phyloP scores from a whole-genome alignment of 2,797 vertebrate genomes.

The Epinephelus coioides region DNA sequence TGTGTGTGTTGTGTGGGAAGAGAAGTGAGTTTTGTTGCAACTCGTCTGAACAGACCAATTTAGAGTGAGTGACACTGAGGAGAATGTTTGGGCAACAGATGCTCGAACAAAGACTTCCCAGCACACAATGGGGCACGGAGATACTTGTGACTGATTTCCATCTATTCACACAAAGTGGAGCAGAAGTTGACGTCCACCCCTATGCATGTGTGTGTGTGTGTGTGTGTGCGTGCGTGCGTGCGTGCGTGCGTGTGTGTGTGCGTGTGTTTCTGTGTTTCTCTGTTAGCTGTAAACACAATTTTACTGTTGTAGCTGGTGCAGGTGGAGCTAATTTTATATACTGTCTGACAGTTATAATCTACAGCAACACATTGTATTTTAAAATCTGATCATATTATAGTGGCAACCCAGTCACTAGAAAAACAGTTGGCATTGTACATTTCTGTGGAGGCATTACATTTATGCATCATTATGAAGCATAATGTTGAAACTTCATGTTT shows the following conservation, averaged over 20 bases:
- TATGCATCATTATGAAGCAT: no score
- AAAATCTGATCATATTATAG: no score
- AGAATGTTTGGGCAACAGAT: slow-evolving; percentile 84
- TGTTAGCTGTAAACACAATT: not conserved
- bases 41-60: slow-evolving; percentile 72
- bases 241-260: slow-evolving; percentile 5
- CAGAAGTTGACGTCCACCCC: slow-evolving; percentile 74
- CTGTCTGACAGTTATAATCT: not conserved
- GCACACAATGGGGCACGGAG: slow-evolving; percentile 70
- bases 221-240: slow-evolving; percentile 26
- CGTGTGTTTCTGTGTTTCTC: not conserved
- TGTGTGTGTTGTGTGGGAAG: slow-evolving; percentile 54
- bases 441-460: no score
- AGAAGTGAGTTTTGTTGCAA: slow-evolving; percentile 64
- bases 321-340: not conserved
- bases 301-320: not conserved
- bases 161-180: slow-evolving; percentile 79
- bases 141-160: slow-evolving; percentile 81
- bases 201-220: slow-evolving; percentile 33
- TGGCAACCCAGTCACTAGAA: no score
- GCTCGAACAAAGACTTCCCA: slow-evolving; percentile 77
- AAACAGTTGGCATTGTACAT: no score
- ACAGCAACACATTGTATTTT: no score
- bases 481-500: no score
- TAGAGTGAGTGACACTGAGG: slow-evolving; percentile 71